Base-by-base conservation (phyloP, 2,888 invertebrate species). In the Prosapia bicincta region DNA sequence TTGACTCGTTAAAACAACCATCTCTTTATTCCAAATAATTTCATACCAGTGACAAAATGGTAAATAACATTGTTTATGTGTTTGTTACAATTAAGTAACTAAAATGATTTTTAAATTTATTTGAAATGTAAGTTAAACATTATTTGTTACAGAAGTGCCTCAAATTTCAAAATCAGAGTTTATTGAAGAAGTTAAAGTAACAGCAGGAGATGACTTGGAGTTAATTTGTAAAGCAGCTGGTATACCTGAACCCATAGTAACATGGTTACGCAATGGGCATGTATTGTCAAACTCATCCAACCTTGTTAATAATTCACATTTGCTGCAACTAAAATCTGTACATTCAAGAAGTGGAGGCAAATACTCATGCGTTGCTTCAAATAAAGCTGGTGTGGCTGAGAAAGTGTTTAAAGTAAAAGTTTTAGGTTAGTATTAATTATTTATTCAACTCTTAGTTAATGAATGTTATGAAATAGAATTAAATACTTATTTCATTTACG, bases 281-380 rank as follows among this genome's bases (percentile, higher is more conserved):
- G 78, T 82, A 3, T 43, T 84, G 1, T 28, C 26, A 26, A 65
- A 25, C 25, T 24, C 30, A 10, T 9, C 66, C 24, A 23, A 24
- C 0, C 38, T 65, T 68, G 38, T 38, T 24, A 43, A 66, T 23
- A 70, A 54, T 32, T 43, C 71, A 1, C 69, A 54, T 20, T 28
- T 28, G 0, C 26, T 76, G 66, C 43, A 25, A 9, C 25, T 74
- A 3, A 43, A 73, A n/a, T 28, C 74, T 5, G 69, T 68, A 30
- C 54, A 43, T 9, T 23, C 30, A n/a, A 43, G 65, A 32, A 30
- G 43, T 20, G 86, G 84, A 67, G 90, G 90, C 0, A 80, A 86
- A 25, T 90, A 88, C 82, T 87, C 86, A 0, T 92, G 92, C 79
- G 84, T 86, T 15, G 91, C 91, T 0, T 83, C 82, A n/a, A 92